Base-by-base conservation (phyloP, 1,140 invertebrate species). In the Lineus longissimus region DNA sequence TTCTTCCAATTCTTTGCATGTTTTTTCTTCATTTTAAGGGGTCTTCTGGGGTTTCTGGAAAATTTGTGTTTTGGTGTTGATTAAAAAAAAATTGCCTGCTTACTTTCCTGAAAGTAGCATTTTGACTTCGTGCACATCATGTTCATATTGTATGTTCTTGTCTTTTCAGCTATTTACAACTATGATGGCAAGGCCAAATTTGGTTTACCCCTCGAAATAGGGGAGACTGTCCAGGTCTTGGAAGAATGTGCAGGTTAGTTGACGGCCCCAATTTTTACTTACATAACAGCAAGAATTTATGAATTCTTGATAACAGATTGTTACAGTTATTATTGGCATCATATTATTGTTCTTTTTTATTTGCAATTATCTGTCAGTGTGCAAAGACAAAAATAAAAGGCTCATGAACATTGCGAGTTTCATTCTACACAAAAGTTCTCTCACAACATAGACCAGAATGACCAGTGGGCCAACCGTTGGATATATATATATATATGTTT, bases 171-270 rank as follows among this genome's bases (percentile, higher is more conserved):
- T 73, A 88, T 94, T 60, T 93, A 93, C 84, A 94, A 93, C 78
- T 95, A 91, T 90, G 87, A 88, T 76, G 91, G 90, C 62, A 89
- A 93, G 79, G 47, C 47, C 17, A 86, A 87, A 57, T 90, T 89
- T 72, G 91, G 91, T 25, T 81, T 95, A 58, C 86, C 89, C 13
- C 80, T 95, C 64, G 90, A 93, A 80, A 92, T 95, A 70, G 93
- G 93, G 65, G 93, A 96, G 74, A 92, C 90, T 13, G 88, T 95
- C 2, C 91, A 94, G 75, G 93, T 95, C 70, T 82, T 92, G 66
- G 92, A 95, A 83, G 91, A 95, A 84, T 93, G 89, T 83, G 85
- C 85, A 79, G 88, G 90, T 88, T 82, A 82, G 58, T 64, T 23
- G 27, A n/a, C 6, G 15, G 29, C 41, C 31, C 17, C 25, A 61